Conservation (phyloP, 30 jellyfish, hydroid and myxozoan genomes). For the Aurelia aurita complex sp. Pacific region DNA sequence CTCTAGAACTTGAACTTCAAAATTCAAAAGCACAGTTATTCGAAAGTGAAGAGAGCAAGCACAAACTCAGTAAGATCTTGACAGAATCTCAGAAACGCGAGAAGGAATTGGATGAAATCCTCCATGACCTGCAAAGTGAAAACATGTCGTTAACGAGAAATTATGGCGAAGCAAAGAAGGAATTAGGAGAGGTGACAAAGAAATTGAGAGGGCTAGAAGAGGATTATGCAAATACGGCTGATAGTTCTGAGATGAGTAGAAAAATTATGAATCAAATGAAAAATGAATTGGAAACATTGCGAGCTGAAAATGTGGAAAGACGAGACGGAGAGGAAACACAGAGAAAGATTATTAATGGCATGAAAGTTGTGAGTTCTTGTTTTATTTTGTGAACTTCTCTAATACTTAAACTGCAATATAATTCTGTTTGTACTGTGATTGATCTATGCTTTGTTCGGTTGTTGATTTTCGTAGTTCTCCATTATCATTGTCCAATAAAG, state of each 20-base stretch:
- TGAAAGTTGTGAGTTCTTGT: conserved; percentile 23
- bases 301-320: conserved; percentile 34
- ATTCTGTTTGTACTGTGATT: too few relatives aligned
- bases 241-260: conserved; percentile 10
- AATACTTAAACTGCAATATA: too few relatives aligned
- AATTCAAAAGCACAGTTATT: not conserved
- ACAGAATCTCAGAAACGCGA: conserved; percentile 27
- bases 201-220: conserved; percentile 14
- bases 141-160: conserved; percentile 33
- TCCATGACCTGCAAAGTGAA: conserved; percentile 53
- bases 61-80: not conserved
- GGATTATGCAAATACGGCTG: conserved; percentile 20
- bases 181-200: conserved; percentile 11
- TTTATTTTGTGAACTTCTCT: not conserved
- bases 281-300: conserved; percentile 25
- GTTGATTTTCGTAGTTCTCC: too few relatives aligned
- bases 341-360: conserved; percentile 43
- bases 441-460: too few relatives aligned
- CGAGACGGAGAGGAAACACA: conserved; percentile 36
- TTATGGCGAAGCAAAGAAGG: conserved; percentile 56
- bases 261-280: conserved; percentile 23
- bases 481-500: too few relatives aligned
- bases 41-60: conserved; percentile 12
- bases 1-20: conserved; percentile 2
- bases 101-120: conserved; percentile 41